Base-by-base conservation (phyloP, 2,797 vertebrate genomes). In the Schizothorax lantsangensis region DNA sequence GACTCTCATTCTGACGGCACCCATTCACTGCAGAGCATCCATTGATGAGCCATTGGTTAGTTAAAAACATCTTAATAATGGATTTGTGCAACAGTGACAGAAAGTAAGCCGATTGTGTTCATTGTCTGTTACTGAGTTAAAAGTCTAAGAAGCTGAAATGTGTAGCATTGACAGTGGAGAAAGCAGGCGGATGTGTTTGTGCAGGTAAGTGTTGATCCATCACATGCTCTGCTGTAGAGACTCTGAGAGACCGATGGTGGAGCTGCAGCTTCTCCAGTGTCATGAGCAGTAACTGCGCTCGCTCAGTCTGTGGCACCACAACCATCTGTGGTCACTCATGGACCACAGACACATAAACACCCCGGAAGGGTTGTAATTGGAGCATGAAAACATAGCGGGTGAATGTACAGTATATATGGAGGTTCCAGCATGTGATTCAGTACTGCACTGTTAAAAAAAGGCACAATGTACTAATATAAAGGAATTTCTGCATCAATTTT, bases 261-360 rank as follows among this genome's bases (percentile, higher is more conserved):
- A 72, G 5, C 47, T 82, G 33, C 36, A 57, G 33, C 73, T 23
- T 77, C 9, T 77, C 30, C 74, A 33, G 45, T 23, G 15, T 52
- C 26, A 21, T 30, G 17, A 75, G 30, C 74, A 7, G 19, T 54
- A 14, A 77, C 74, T 54, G 74, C 4, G 5, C 47, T 36, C 26
- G 5, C 74, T 77, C 74, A 7, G 74, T 57, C 19, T 78, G 74
- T 23, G 74, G 74, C 49, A 7, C 49, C 52, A 12, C 33, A 4
- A 57, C 75, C 75, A 78, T 78, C 75, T 78, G 75, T 78, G 74
- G 30, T 15, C 75, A 38, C 49, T 78, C 75, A 57, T 23, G 49
- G 75, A n/a, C 75, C 75, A 2, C 75, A 57, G 75, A 38, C 21
- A 57, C 75, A 57, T 36, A 57, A 78, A 78, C 23, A 78, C 75